Evolutionary conservation across 2,113 vertebrate genomes (phyloP).

Genomic region (Gasterosteus nipponicus): DNA sequence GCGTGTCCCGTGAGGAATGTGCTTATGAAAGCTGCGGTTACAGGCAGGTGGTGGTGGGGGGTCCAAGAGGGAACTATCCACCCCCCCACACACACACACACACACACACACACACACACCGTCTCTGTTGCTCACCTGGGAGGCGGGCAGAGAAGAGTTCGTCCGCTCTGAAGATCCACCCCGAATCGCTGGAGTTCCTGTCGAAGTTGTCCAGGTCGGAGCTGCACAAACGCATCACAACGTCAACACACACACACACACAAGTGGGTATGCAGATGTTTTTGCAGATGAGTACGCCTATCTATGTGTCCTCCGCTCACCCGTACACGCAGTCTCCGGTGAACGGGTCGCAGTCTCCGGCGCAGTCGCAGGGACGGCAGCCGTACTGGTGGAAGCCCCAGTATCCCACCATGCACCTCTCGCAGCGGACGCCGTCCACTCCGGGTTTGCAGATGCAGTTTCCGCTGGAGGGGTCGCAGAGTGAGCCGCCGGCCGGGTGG

Average conservation of each 20-base stretch:
- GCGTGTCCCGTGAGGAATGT: conserved; percentile 68
- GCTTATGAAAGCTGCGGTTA: conserved; percentile 65
- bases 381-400: conserved; percentile 93
- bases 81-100: conserved; percentile 23
- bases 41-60: conserved; percentile 34
- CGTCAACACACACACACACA: background rate
- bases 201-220: conserved; percentile 80
- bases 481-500: conserved; percentile 73
- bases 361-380: conserved; percentile 92
- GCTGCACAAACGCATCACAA: conserved; percentile 58
- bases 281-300: background rate
- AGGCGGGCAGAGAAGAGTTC: conserved; percentile 96
- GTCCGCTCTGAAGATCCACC: conserved; percentile 87
- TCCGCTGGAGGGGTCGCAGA: conserved; percentile 89
- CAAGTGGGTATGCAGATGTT: background rate
- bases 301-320: conserved; percentile 73
- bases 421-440: conserved; percentile 88
- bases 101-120: conserved; percentile 30
- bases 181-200: conserved; percentile 82
- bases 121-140: conserved; percentile 83
- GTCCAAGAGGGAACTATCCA: conserved; percentile 39
- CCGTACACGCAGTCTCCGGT: conserved; percentile 89
- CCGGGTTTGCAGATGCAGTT: conserved; percentile 96
- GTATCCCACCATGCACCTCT: conserved; percentile 94
- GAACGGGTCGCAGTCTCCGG: conserved; percentile 89